A percentile compares a stretch with the other conserved stretches of the same genome.
phyloP scores from a whole-genome alignment of 2,888 invertebrate genomes.

The Malacosoma neustria region DNA sequence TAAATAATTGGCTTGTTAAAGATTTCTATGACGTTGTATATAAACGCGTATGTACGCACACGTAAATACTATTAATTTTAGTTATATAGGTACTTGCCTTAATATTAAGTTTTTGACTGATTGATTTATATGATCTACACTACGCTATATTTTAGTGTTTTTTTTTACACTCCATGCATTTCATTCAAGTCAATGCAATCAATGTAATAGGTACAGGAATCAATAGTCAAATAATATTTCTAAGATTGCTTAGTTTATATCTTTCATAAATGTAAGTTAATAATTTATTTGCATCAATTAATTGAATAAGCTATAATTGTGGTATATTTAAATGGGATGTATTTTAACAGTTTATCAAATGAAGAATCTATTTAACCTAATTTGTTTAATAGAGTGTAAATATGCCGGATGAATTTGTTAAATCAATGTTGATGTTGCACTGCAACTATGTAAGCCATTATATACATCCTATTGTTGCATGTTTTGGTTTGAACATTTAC shows the following conservation, averaged over 20 bases:
- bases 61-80: conserved; percentile 24
- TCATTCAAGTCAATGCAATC: conserved; percentile 42
- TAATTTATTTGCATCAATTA: conserved; percentile 37
- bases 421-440: conserved; percentile 3
- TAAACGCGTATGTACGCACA: conserved; percentile 20
- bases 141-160: conserved; percentile 25
- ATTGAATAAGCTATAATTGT: too few species aligned
- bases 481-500: conserved; percentile 48
- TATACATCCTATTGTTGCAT: conserved; percentile 36
- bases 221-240: conserved; percentile 40
- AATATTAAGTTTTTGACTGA: conserved; percentile 60
- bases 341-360: not conserved
- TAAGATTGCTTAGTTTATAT: conserved; percentile 35
- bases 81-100: conserved; percentile 61
- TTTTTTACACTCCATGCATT: conserved; percentile 49
- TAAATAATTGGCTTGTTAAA: conserved; percentile 17
- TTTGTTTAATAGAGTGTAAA: conserved; percentile 22
- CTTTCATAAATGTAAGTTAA: conserved; percentile 21
- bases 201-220: conserved; percentile 37
- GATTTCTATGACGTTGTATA: conserved; percentile 27
- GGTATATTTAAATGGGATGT: conserved; percentile 2
- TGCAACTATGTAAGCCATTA: conserved; percentile 16
- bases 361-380: conserved; percentile 16
- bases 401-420: not conserved
- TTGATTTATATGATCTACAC: conserved; percentile 54